Base-by-base conservation (phyloP, 2,113 vertebrate species). In the Grus americana region DNA sequence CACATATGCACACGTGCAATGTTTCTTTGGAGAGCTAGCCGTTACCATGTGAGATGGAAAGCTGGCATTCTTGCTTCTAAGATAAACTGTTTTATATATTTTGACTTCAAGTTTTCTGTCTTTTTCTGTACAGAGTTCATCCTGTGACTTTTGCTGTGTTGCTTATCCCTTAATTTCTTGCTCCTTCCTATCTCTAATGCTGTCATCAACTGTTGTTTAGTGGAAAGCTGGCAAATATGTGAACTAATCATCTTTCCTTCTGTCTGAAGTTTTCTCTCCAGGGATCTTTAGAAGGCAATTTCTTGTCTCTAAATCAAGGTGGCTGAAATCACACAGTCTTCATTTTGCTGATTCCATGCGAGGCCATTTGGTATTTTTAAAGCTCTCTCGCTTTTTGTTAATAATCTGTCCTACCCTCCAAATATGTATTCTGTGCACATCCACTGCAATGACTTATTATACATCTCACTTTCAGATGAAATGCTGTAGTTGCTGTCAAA, bases 231-330 rank as follows among this genome's bases (percentile, higher is more conserved):
- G 72, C 21, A 74, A 93, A 82, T 92, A 70, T 34, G 50, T 66
- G 82, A 94, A 79, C 58, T 94, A 82, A 73, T 93, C 32, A 65
- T 73, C 54, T 76, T 80, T 36, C 65, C 58, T 93, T 88, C 74
- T 73, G 57, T 29, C 46, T 86, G 40, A 85, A 87, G 58, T 55
- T 79, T 96, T 84, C 55, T 84, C 65, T 73, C 57, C 42, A 32
- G 84, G 79, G 66, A 84, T 79, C 59, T 96, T 90, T 47, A 81
- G 83, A 93, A 96, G 47, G 81, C 62, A 86, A 58, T 93, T 92
- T 95, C 5, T 89, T 86, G 88, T 52, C 68, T 71, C 20, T 82
- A 2, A 78, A 86, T 88, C 1, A 34, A 79, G 30, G 86, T 86
- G 75, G 29, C 8, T 13, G 63, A 78, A 92, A 78, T 89, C 40